These are phyloP conservation scores for Hyposoter didymator DNA, from an alignment of 2,888 invertebrate genomes.

Conservation along the genomic window DNA sequence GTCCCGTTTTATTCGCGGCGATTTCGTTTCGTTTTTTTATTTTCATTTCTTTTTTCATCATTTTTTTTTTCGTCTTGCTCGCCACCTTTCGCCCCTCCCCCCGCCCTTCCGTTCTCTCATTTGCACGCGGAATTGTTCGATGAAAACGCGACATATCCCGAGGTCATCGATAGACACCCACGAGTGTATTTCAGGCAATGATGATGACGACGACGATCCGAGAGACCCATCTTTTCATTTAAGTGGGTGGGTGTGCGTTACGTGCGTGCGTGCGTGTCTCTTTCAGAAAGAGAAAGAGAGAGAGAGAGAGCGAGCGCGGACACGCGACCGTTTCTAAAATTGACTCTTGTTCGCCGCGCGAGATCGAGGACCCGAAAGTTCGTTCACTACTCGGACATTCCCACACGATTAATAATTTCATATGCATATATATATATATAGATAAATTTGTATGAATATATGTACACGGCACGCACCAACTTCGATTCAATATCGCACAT, in stretches of 20 bases:
- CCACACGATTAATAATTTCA: background rate
- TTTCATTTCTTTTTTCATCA: conserved; percentile 33
- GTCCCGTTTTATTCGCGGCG: conserved; percentile 4
- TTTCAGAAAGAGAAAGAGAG: background rate
- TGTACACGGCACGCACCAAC: background rate
- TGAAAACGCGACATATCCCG: conserved; percentile 68
- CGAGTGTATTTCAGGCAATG: conserved; percentile 81
- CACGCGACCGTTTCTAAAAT: conserved; percentile 62
- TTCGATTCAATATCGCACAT: background rate
- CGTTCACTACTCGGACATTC: conserved; percentile 15
- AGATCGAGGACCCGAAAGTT: conserved; percentile 29
- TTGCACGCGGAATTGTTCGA: conserved; percentile 62
- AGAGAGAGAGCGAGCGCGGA: conserved; percentile 17
- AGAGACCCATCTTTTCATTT: conserved; percentile 36
- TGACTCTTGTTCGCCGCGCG: conserved; percentile 39
- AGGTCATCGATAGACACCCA: conserved; percentile 73
- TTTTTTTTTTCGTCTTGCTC: background rate
- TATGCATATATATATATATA: background rate
- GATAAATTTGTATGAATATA: background rate
- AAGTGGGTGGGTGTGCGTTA: conserved; percentile 35
- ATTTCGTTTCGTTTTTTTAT: conserved; percentile 10
- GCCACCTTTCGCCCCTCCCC: conserved; percentile 5
- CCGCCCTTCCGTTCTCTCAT: conserved; percentile 16
- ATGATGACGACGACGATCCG: conserved; percentile 75
- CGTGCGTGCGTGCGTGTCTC: conserved; percentile 31